Percentiles rank a stretch among this genome's conserved stretches.
phyloP scores from a whole-genome alignment of 2,888 invertebrate species.

The Uropetala carovei region DNA sequence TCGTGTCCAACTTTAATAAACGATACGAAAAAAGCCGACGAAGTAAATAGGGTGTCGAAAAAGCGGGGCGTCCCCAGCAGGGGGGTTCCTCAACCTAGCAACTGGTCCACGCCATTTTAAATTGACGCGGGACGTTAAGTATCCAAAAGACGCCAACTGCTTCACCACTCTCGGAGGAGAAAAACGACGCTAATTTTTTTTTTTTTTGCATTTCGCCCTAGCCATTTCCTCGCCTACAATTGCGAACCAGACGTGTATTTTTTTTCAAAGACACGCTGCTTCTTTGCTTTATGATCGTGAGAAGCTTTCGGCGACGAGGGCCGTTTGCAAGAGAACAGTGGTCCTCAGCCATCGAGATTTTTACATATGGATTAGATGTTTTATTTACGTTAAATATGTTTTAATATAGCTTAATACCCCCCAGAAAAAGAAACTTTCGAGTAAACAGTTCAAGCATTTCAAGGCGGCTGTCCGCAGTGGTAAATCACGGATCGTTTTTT shows the following conservation, averaged over 20 bases:
- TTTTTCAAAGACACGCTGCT: neutral
- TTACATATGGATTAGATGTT: too few species aligned
- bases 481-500: too few species aligned
- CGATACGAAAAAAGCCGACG: neutral
- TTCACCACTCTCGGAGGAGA: neutral
- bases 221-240: neutral
- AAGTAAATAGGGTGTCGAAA: neutral
- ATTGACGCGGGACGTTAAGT: neutral
- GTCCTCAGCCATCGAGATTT: too few species aligned
- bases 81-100: neutral
- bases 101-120: neutral
- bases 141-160: neutral
- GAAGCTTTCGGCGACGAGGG: neutral
- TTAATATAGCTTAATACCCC: too few species aligned
- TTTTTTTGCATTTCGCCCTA: neutral
- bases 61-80: neutral
- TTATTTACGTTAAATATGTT: too few species aligned
- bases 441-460: too few species aligned
- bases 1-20: slow-evolving; percentile 5
- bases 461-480: too few species aligned
- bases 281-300: neutral
- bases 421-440: too few species aligned
- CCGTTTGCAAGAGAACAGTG: neutral
- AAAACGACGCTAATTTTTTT: neutral
- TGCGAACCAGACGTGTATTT: neutral